These are phyloP conservation scores for Yponomeuta evonymella DNA, from an alignment of 2,888 invertebrate genomes.

Conservation along the genomic window DNA sequence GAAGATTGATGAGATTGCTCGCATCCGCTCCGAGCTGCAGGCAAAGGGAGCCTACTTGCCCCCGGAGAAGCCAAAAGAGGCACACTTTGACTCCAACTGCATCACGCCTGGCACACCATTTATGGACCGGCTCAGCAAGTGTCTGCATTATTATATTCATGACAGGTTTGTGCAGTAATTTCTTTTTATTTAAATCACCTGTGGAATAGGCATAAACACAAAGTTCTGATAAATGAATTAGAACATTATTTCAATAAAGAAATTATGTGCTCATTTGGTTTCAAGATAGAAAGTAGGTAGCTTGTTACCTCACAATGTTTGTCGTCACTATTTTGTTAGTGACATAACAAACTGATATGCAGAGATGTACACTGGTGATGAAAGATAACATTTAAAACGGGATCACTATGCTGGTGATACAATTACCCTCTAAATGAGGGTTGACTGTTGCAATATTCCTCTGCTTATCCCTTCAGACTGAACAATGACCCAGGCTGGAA, in stretches of 20 bases:
- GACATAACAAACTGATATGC: too few relatives aligned
- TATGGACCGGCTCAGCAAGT: slow-evolving; percentile 92
- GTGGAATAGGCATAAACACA: too few relatives aligned
- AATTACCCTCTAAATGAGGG: too few relatives aligned
- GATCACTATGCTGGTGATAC: too few relatives aligned
- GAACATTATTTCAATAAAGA: too few relatives aligned
- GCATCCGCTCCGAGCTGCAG: slow-evolving; percentile 84
- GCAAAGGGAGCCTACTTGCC: slow-evolving; percentile 86
- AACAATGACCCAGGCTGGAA: slow-evolving; percentile 98
- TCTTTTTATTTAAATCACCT: background rate
- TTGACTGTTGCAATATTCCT: background rate
- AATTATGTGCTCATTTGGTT: too few relatives aligned
- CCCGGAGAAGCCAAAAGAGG: slow-evolving; percentile 91
- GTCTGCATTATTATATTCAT: slow-evolving; percentile 92
- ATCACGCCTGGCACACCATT: slow-evolving; percentile 99
- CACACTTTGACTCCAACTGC: slow-evolving; percentile 99
- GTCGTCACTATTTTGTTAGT: too few relatives aligned
- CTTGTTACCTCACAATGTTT: too few relatives aligned
- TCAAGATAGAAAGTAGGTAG: too few relatives aligned
- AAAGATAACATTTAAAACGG: too few relatives aligned
- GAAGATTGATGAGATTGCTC: slow-evolving; percentile 89
- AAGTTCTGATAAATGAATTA: too few relatives aligned
- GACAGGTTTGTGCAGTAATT: slow-evolving; percentile 67
- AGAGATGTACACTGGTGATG: too few relatives aligned
- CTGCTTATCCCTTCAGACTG: slow-evolving; percentile 64